These are phyloP conservation scores for Oophaga sylvatica DNA, from an alignment of 2,797 vertebrate genomes.

Conservation along the genomic window DNA sequence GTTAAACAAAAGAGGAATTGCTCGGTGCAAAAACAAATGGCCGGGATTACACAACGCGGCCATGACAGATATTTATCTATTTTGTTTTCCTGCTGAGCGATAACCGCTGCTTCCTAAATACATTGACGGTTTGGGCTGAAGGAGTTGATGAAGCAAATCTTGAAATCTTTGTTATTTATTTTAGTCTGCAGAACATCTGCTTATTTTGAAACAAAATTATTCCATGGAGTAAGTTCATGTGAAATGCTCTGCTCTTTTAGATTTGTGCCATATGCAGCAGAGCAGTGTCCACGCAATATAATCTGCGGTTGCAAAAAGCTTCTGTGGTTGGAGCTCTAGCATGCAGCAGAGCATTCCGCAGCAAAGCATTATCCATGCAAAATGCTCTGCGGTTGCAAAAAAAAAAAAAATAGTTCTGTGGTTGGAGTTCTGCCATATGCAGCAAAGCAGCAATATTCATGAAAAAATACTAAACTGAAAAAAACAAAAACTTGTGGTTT, in stretches of 20 bases:
- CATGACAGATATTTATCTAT: background rate
- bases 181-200: slow-evolving; percentile 16
- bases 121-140: slow-evolving; percentile 19
- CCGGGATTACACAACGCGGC: background rate
- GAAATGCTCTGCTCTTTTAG: background rate
- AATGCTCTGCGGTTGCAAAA: background rate
- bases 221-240: background rate
- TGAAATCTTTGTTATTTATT: background rate
- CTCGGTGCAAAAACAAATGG: slow-evolving; percentile 29
- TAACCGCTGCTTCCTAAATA: slow-evolving; percentile 17
- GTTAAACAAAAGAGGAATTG: slow-evolving; percentile 48
- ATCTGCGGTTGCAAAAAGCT: background rate
- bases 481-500: too few species aligned
- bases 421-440: background rate
- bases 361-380: background rate
- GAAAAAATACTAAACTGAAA: too few species aligned
- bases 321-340: background rate
- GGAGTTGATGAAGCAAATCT: background rate
- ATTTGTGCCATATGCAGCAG: background rate
- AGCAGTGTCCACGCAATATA: background rate
- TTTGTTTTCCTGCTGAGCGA: slow-evolving; percentile 20
- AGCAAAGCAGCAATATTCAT: too few species aligned
- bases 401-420: too few species aligned
- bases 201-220: background rate
- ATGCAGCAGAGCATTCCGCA: background rate